phyloP scores from a whole-genome alignment of 2,888 invertebrate genomes.

The Sarcophaga carnaria region DNA sequence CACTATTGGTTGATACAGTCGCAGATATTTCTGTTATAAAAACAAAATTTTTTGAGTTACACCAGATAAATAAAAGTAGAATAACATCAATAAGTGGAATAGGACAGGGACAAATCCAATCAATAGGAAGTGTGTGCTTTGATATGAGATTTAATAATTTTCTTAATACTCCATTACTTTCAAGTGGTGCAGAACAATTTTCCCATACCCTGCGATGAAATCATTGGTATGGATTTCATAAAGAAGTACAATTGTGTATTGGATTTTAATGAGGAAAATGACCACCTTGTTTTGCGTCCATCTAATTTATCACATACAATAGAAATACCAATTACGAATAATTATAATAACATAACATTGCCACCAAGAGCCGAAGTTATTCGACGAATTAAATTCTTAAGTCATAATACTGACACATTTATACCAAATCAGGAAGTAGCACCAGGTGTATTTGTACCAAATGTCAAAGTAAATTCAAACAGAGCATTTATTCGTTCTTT shows the following conservation, averaged over 20 bases:
- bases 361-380: neutral
- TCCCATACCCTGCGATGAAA: conserved; percentile 7
- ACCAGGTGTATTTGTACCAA: conserved; percentile 2
- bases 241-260: conserved; percentile 58
- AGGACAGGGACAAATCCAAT: too few species aligned
- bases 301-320: conserved; percentile 1
- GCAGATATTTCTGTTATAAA: too few species aligned
- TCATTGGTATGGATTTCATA: conserved; percentile 24
- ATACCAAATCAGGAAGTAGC: neutral
- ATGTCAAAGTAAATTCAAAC: neutral
- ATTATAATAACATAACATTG: neutral
- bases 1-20: too few species aligned
- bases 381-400: neutral
- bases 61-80: too few species aligned
- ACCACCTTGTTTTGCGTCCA: conserved; percentile 48
- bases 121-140: too few species aligned
- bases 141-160: too few species aligned
- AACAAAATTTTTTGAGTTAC: too few species aligned
- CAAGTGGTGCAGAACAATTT: conserved; percentile 12
- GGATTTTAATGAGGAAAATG: conserved; percentile 49
- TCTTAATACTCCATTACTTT: neutral
- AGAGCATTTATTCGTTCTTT: too few species aligned
- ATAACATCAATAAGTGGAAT: too few species aligned
- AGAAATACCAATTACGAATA: neutral
- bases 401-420: neutral